These are phyloP conservation scores for Scotopteryx bipunctaria DNA, from an alignment of 2,888 invertebrate genomes.

Conservation along the genomic window DNA sequence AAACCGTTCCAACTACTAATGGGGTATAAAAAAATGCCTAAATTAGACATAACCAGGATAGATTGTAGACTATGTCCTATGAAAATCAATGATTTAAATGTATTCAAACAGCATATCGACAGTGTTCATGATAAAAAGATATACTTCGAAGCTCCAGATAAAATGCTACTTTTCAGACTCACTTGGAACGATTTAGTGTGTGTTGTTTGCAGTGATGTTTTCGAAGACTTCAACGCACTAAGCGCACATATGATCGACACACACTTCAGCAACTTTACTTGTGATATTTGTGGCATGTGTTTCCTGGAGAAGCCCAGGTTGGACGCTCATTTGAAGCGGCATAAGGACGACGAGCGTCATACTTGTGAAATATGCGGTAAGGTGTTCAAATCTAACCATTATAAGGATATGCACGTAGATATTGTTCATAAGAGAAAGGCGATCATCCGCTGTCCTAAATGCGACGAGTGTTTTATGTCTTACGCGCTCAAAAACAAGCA, in stretches of 20 bases:
- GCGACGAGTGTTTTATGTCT: slow-evolving; percentile 66
- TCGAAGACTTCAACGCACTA: slow-evolving; percentile 66
- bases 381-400: slow-evolving; percentile 68
- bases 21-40: slow-evolving; percentile 68
- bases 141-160: slow-evolving; percentile 53
- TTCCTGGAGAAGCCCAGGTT: slow-evolving; percentile 76
- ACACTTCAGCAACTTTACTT: slow-evolving; percentile 70
- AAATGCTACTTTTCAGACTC: slow-evolving; percentile 70
- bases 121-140: slow-evolving; percentile 50
- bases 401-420: slow-evolving; percentile 63
- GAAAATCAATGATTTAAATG: slow-evolving; percentile 62
- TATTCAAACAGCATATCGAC: slow-evolving; percentile 59
- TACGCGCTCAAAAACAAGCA: slow-evolving; percentile 66
- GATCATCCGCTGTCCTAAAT: slow-evolving; percentile 67
- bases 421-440: slow-evolving; percentile 69
- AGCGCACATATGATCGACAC: slow-evolving; percentile 73
- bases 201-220: slow-evolving; percentile 63
- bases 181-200: slow-evolving; percentile 62
- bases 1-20: slow-evolving; percentile 57
- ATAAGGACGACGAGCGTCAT: slow-evolving; percentile 65
- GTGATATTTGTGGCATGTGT: slow-evolving; percentile 72
- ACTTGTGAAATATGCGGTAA: slow-evolving; percentile 79
- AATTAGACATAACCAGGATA: slow-evolving; percentile 71
- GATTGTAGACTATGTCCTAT: slow-evolving; percentile 67
- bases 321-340: slow-evolving; percentile 65